phyloP scores from a whole-genome alignment of 1,140 invertebrate species.

The Pachyrhynchus sulphureomaculatus region DNA sequence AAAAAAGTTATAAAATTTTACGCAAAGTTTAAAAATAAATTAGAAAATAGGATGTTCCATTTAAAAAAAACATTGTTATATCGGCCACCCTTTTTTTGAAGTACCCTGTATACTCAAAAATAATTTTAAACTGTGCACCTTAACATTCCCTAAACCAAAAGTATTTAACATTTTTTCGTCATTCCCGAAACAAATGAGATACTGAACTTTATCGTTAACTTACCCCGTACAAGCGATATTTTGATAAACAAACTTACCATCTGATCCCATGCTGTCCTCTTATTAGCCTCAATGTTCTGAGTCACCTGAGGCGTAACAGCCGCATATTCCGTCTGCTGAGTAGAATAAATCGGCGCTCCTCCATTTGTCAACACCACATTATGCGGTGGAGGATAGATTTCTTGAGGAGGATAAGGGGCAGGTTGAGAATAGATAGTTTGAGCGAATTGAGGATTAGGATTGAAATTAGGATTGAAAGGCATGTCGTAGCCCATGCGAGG shows the following conservation, averaged over 20 bases:
- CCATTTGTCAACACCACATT: slow-evolving; percentile 46
- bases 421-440: slow-evolving; percentile 25
- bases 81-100: too few species aligned
- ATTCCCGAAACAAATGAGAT: too few species aligned
- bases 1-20: too few species aligned
- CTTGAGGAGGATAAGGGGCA: slow-evolving; percentile 36
- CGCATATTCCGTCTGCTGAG: slow-evolving; percentile 27
- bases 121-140: too few species aligned
- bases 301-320: slow-evolving; percentile 31
- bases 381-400: slow-evolving; percentile 45
- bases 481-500: slow-evolving; percentile 41
- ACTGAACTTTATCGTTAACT: too few species aligned
- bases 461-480: slow-evolving; percentile 34
- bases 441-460: slow-evolving; percentile 22
- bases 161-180: too few species aligned
- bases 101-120: too few species aligned
- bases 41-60: too few species aligned
- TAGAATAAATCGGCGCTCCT: slow-evolving; percentile 39
- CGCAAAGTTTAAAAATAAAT: too few species aligned
- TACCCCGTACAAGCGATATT: too few species aligned
- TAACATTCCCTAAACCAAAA: too few species aligned
- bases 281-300: slow-evolving; percentile 37
- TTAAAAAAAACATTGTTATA: too few species aligned
- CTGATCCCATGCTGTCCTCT: slow-evolving; percentile 36
- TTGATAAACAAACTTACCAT: slow-evolving; percentile 17